A percentile compares a stretch with the other conserved stretches of the same genome.
phyloP scores from a whole-genome alignment of 2,888 invertebrate genomes.

The Phlogophora meticulosa region DNA sequence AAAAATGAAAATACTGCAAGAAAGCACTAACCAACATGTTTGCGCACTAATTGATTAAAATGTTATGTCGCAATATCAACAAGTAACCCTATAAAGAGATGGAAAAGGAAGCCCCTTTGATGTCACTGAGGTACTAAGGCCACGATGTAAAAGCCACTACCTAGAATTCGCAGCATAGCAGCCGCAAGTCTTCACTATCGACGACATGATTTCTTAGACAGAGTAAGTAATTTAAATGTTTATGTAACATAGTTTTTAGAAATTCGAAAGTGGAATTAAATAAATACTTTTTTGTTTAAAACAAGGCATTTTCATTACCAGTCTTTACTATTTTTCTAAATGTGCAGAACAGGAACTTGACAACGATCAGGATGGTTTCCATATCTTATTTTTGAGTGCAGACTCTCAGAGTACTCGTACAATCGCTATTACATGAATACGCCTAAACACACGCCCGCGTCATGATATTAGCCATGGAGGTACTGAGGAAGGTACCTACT shows the following conservation, averaged over 20 bases:
- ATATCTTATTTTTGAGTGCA: background rate
- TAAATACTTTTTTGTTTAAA: background rate
- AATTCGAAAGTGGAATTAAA: background rate
- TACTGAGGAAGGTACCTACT: background rate
- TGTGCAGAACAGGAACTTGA: no score
- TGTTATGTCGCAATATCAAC: conserved; percentile 2
- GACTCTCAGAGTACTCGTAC: conserved; percentile 16
- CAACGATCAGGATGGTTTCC: no score
- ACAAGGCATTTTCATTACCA: no score
- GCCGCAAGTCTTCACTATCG: background rate
- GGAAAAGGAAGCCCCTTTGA: conserved; percentile 23
- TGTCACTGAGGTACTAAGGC: background rate
- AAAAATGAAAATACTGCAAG: no score
- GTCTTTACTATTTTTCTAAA: no score
- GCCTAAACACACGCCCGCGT: conserved; percentile 5
- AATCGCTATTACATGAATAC: conserved; percentile 8
- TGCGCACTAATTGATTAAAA: conserved; percentile 9
- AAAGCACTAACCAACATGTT: background rate
- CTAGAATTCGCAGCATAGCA: conserved; percentile 7
- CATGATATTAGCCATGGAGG: background rate
- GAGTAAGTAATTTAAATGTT: conserved; percentile 12
- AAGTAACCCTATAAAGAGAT: background rate
- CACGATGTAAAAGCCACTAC: conserved; percentile 29
- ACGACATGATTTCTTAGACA: conserved; percentile 5
- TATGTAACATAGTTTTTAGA: background rate